Evolutionary conservation across 2,888 invertebrate species (phyloP).

Genomic region (Oxytorus armatus): DNA sequence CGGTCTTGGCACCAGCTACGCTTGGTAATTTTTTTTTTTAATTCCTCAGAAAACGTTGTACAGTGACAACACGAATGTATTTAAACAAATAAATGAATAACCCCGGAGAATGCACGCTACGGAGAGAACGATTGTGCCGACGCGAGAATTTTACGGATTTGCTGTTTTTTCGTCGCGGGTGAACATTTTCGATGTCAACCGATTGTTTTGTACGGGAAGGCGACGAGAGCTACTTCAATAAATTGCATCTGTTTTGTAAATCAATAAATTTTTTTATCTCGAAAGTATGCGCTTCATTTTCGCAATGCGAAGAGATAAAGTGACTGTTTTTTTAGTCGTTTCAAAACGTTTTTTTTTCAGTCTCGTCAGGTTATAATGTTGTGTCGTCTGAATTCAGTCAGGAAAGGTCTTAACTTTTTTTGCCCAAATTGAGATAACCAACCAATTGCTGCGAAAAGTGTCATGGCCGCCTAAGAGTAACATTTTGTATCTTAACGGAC

Average conservation of each 20-base stretch:
- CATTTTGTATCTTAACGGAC: too few species aligned
- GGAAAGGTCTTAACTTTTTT: too few species aligned
- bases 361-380: too few species aligned
- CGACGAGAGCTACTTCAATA: conserved; percentile 15
- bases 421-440: too few species aligned
- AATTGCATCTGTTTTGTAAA: conserved; percentile 35
- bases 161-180: too few species aligned
- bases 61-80: background rate
- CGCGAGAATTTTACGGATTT: background rate
- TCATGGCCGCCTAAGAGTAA: too few species aligned
- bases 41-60: conserved; percentile 59
- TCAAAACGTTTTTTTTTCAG: too few species aligned
- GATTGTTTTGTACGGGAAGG: background rate
- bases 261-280: conserved; percentile 40
- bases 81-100: background rate
- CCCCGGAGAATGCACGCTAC: too few species aligned
- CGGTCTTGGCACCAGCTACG: conserved; percentile 75
- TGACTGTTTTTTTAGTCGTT: background rate
- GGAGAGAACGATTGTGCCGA: background rate
- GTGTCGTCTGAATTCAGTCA: too few species aligned
- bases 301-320: background rate
- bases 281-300: background rate
- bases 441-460: too few species aligned
- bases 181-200: background rate
- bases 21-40: conserved; percentile 73